Conservation (phyloP, 2,797 vertebrate species). For the Lagorchestes hirsutus region DNA sequence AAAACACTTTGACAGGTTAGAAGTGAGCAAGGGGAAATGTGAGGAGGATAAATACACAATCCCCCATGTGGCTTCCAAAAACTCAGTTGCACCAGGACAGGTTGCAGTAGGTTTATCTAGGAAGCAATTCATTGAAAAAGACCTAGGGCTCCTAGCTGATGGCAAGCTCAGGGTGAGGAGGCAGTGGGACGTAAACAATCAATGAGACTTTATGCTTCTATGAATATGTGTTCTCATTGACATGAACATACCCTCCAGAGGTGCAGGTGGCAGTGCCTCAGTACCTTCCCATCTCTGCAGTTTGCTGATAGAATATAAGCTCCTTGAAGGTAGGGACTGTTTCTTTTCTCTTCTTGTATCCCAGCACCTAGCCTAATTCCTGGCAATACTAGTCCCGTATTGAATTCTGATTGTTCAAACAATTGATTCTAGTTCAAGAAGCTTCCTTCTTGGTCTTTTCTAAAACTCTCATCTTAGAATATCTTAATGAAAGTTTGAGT, state of each 20-base stretch:
- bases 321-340: too few relatives aligned
- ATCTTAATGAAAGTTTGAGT: background rate
- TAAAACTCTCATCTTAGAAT: background rate
- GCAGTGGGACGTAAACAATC: too few relatives aligned
- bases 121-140: background rate
- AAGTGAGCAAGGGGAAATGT: background rate
- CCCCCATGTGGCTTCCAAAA: background rate
- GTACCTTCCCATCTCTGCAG: background rate
- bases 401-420: background rate
- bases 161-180: background rate
- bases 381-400: background rate
- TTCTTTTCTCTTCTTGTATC: too few relatives aligned
- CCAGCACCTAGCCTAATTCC: too few relatives aligned
- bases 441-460: slow-evolving; percentile 5
- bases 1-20: background rate
- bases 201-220: background rate
- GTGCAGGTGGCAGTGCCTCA: background rate
- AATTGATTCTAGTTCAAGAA: background rate
- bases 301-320: background rate
- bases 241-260: background rate
- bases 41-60: background rate
- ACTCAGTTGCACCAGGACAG: background rate
- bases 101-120: background rate
- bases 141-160: too few relatives aligned
- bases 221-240: background rate